Base-by-base conservation (phyloP, 2,888 invertebrate species). In the Cosmia trapezina region DNA sequence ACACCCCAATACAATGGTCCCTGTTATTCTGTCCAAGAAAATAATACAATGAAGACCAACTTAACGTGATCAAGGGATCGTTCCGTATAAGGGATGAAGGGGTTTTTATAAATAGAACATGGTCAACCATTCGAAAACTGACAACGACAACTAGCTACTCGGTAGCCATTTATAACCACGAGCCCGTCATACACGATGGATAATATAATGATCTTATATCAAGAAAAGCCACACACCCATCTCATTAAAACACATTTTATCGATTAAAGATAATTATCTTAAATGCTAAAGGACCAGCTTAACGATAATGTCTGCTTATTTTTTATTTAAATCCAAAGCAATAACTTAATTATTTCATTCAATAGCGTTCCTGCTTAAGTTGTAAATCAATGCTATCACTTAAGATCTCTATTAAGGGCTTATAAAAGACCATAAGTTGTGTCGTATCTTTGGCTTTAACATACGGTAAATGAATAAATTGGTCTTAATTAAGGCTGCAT, bases 401-500 rank as follows among this genome's bases (percentile, higher is more conserved):
- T 51, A 56, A 65, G 80, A 90, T 91, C 89, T 88, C 85, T 89
- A 89, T 87, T 86, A 87, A 87, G 84, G 76, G 83, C 70, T 86
- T 83, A 81, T 88, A 90, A 87, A 89, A 86, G 87, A 85, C 87
- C 83, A 88, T 91, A 91, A 88, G 83, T 91, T 83, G 84, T 76
- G 37, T 76, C 83, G 91, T 91, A 91, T 92, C 91, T 89, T 65
- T 68, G 66, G 64, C 71, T 85, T 85, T 87, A 87, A 88, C 85
- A 85, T 81, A 79, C 76, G 78, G 33, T 86, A 80, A 89, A 85
- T 83, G 83, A 84, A 81, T 85, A 83, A 83, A 81, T 79, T 81
- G 70, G 37, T 68, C 82, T 83, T 90, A 89, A 90, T 89, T 86
- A 89, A 86, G 80, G 76, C 80, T 67, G 53, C 66, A 71, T 78